These are phyloP conservation scores for Tenthredo distinguenda DNA, from an alignment of 2,888 invertebrate genomes.

Conservation along the genomic window DNA sequence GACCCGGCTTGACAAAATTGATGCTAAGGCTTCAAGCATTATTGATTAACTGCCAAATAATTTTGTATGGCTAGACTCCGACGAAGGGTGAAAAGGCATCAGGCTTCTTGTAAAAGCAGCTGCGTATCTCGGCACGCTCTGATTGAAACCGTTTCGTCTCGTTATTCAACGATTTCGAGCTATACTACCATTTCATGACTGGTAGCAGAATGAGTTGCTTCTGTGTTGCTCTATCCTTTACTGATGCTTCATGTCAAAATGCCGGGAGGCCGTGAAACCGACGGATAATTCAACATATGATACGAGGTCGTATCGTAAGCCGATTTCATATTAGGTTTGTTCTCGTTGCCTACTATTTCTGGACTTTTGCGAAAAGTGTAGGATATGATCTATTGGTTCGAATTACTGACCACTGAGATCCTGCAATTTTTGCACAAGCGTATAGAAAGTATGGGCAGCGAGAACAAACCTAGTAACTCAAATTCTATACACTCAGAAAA, in stretches of 20 bases:
- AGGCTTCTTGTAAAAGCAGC: neutral
- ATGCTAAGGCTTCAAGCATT: slow-evolving; percentile 12
- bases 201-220: neutral
- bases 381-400: too few relatives aligned
- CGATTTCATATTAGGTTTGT: neutral
- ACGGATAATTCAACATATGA: neutral
- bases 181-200: neutral
- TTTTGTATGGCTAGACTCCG: neutral
- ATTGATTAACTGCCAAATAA: neutral
- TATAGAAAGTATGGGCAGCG: too few relatives aligned
- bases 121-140: neutral
- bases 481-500: too few relatives aligned
- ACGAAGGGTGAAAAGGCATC: neutral
- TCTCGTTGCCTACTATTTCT: too few relatives aligned
- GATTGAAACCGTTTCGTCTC: neutral
- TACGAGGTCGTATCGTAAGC: neutral
- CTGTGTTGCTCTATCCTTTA: neutral
- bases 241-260: neutral
- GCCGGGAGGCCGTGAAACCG: neutral
- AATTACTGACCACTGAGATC: too few relatives aligned
- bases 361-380: too few relatives aligned
- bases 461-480: too few relatives aligned
- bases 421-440: too few relatives aligned
- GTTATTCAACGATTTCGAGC: neutral
- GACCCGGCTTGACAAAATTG: neutral